These are phyloP conservation scores for Cephus nigrinus DNA, from an alignment of 2,888 invertebrate genomes.

Conservation along the genomic window DNA sequence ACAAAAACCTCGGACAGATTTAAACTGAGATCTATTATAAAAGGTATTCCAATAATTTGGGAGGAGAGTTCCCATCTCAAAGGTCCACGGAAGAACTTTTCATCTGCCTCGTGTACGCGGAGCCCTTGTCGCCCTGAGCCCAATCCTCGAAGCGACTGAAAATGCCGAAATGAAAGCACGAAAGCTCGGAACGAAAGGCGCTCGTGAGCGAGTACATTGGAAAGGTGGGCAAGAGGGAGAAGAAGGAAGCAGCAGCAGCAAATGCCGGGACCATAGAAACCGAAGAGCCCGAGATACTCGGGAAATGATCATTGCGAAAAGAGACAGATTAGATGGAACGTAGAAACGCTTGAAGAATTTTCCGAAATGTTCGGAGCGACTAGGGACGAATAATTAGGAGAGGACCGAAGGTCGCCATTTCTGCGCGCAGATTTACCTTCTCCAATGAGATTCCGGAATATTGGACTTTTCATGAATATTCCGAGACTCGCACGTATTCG, in stretches of 20 bases:
- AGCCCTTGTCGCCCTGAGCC: neutral
- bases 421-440: too few species aligned
- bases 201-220: neutral
- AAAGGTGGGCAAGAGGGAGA: neutral
- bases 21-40: neutral
- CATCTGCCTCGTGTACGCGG: neutral
- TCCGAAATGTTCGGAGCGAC: neutral
- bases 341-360: neutral
- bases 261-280: neutral
- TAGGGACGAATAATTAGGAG: neutral
- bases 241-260: neutral
- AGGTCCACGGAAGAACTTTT: neutral
- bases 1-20: neutral
- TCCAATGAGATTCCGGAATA: too few species aligned
- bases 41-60: neutral
- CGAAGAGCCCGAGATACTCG: neutral
- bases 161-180: neutral
- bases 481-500: constrained; percentile 12
- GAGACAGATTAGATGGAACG: neutral
- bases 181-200: neutral
- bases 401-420: too few species aligned
- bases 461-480: neutral
- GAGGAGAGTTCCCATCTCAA: neutral
- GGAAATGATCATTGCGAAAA: neutral
- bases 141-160: neutral